These are phyloP conservation scores for Steinernema khuongi DNA, from an alignment of 1,140 invertebrate species.

Conservation along the genomic window DNA sequence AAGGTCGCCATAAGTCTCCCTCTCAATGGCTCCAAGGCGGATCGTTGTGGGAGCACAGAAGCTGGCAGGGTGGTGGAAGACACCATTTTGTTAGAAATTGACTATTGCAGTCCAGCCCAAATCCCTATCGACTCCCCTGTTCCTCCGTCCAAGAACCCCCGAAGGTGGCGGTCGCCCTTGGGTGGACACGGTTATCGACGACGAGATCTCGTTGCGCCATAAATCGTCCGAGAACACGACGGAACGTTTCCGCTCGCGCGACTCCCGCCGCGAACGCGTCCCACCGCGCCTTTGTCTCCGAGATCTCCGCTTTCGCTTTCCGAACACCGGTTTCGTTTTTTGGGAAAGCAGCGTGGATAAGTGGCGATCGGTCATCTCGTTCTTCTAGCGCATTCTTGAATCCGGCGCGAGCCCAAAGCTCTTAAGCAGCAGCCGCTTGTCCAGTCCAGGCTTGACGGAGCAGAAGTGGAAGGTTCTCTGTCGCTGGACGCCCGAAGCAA, in stretches of 20 bases:
- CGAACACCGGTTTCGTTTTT: background rate
- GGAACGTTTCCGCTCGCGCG: background rate
- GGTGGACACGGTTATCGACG: background rate
- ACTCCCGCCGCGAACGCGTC: background rate
- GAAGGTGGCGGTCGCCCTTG: background rate
- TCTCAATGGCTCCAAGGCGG: background rate
- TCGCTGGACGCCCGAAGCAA: too few species aligned
- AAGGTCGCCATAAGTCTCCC: background rate
- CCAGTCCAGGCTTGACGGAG: too few species aligned
- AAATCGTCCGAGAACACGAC: slow-evolving; percentile 1
- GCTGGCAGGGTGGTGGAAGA: too few species aligned
- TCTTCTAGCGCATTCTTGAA: background rate
- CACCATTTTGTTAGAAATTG: too few species aligned
- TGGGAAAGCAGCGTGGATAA: background rate
- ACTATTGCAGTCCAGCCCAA: too few species aligned
- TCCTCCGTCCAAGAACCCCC: background rate
- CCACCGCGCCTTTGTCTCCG: background rate
- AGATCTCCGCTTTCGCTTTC: background rate
- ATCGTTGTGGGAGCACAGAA: too few species aligned
- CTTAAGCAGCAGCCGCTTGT: too few species aligned
- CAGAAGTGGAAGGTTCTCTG: too few species aligned
- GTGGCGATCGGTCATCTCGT: background rate
- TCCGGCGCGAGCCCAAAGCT: too few species aligned
- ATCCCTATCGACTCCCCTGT: background rate
- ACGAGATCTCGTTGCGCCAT: background rate